Base-by-base conservation (phyloP, 2,888 invertebrate species). In the Salticus scenicus region DNA sequence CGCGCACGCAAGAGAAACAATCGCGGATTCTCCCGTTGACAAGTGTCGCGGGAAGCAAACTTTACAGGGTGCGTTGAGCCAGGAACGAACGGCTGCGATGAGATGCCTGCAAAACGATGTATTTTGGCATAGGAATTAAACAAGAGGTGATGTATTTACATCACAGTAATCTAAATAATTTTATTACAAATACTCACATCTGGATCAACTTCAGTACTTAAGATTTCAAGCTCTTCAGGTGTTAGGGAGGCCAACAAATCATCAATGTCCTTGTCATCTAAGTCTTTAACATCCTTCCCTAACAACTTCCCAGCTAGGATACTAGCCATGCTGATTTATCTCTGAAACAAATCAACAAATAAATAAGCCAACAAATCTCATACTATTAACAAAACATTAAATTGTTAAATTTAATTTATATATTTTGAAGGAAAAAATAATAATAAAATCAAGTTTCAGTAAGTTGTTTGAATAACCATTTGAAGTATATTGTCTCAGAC, bases 191-290 rank as follows among this genome's bases (percentile, higher is more conserved):
- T n/a, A 70, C 76, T 71, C 71, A 88, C 98, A 93, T 99, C 99
- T 89, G 99, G 99, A 93, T 99, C 99, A 89, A 98, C 98, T 94
- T 99, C 98, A 93, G 97, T 97, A 90, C 98, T 98, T 90, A 99
- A 93, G 92, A 98, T 96, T 90, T 97, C 97, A 89, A 99, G 95
- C 93, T 99, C 99, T 91, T 98, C 98, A 73, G 96, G 94, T 85
- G 97, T 95, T 88, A 99, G 94, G 91, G 98, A 97, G 80, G 96
- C 94, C 90, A 99, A 93, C 87, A 99, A 93, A 90, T 97, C 97
- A 91, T 99, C 99, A 89, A 99, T 96, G 92, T 99, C 98, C 90
- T 98, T 94, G 92, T 98, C 97, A 91, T 98, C 98, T 91, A 97
- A 97, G 90, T 95, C 94, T 90, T 95, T 95, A 90, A 97, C 93